Evolutionary conservation across 2,888 invertebrate genomes (phyloP), one percentile per base, ranked within the genome.

Genomic region (Stegophylla sp.): DNA sequence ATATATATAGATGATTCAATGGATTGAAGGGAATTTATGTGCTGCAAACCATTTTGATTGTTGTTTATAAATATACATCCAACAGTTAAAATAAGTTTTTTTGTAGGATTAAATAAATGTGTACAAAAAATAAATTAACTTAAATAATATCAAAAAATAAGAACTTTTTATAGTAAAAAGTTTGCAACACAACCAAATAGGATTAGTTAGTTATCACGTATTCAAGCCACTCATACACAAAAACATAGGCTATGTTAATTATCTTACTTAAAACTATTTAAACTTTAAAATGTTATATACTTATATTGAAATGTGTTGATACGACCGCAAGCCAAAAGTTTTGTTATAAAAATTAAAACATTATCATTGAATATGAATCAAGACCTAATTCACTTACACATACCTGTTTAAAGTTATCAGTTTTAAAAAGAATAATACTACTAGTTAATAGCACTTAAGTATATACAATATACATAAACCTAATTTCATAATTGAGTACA

Each of bases 181-280:
- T 66, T 75, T 28, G 53, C 75, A 76, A n/a, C 75, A 76, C 53
- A 26, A 63, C 34, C 26, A 17, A 53, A 41, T 43, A 76, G 75
- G 75, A 76, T 76, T 66, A 76, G 26, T 76, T 66, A 76, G 26
- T 66, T 76, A 66, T 41, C 75, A 76, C 75, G 2, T 76, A 66
- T 76, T 76, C 75, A 76, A 66, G 75, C 53, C 75, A 76, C 43
- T 76, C 75, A 76, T 76, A 76, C 75, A 66, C 17, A 76, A 76
- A 76, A 64, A 66, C 53, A 61, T 59, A 76, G 75, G 75, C 43
- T 66, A 76, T 53, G 26, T 66, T 76, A 66, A 26, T 76, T 76
- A 53, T 66, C 66, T 43, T 51, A 64, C 41, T 64, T 64, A 28
- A 63, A 76, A 53, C 7, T 41, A n/a, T 66, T 66, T 53, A 41